Conservation (phyloP, 1,140 invertebrate species). For the Ditylenchus dipsaci region DNA sequence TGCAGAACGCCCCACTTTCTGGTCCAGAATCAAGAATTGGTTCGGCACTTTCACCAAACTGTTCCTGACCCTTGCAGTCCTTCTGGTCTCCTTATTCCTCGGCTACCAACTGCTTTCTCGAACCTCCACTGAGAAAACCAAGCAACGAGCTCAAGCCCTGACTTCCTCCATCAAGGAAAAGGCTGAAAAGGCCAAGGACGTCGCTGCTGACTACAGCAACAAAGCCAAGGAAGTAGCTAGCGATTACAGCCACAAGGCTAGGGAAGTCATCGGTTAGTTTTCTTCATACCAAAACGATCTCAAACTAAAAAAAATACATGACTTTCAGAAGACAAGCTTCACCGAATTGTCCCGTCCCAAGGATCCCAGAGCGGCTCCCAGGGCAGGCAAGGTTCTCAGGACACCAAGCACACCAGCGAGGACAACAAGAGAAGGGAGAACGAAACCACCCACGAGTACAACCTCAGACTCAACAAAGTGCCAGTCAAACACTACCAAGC, state of each 20-base stretch:
- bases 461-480: not conserved
- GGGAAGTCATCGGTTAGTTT: not conserved
- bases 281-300: not conserved
- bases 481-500: not conserved
- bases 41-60: not conserved
- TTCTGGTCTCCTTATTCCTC: not conserved
- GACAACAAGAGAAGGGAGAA: not conserved
- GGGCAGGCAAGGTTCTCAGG: no score
- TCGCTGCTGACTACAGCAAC: not conserved
- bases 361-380: no score
- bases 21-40: not conserved
- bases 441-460: not conserved
- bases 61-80: not conserved
- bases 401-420: not conserved
- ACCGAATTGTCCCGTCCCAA: not conserved
- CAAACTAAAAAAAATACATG: not conserved
- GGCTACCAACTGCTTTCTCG: not conserved
- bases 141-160: not conserved
- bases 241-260: not conserved
- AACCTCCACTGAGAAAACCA: not conserved
- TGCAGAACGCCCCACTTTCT: no score
- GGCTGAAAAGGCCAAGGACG: not conserved
- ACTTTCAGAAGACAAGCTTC: not conserved
- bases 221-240: not conserved
- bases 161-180: not conserved